Evolutionary conservation across 2,797 vertebrate genomes (phyloP).

Genomic region (Podargus strigoides): DNA sequence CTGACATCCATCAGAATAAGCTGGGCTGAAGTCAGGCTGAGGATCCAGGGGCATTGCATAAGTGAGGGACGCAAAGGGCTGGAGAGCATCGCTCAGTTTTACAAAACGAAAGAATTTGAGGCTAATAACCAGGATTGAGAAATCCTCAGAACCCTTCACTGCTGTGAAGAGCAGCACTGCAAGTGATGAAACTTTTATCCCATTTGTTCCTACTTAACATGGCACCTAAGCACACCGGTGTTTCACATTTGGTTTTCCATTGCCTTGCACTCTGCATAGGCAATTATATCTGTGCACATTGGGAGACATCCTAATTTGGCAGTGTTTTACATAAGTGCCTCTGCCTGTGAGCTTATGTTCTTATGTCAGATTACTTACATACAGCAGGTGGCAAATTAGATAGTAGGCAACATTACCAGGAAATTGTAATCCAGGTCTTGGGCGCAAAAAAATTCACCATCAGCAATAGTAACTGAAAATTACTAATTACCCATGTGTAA

Average conservation of each 20-base stretch:
- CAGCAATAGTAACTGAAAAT: background rate
- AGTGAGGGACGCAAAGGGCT: background rate
- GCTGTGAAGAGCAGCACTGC: background rate
- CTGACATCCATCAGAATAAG: background rate
- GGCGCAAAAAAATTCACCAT: background rate
- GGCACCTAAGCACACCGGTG: background rate
- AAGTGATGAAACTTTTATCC: background rate
- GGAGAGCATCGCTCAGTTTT: background rate
- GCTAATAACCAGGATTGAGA: background rate
- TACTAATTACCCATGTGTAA: rapidly evolving
- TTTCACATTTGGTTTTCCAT: background rate
- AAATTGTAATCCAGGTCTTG: background rate
- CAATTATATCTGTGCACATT: background rate
- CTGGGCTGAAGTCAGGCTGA: background rate
- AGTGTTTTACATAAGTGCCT: background rate
- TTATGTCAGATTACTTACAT: background rate
- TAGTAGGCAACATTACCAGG: background rate
- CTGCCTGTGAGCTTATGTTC: background rate
- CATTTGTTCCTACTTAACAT: background rate
- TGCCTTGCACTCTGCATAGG: rapidly evolving
- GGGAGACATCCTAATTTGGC: background rate
- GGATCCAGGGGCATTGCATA: background rate
- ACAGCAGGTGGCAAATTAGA: background rate
- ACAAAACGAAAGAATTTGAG: background rate
- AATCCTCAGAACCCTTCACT: background rate